A percentile compares a stretch with the other conserved stretches of the same genome.
These are phyloP conservation scores for Cosmia trapezina DNA, from an alignment of 2,888 invertebrate genomes.

Conservation along the genomic window DNA sequence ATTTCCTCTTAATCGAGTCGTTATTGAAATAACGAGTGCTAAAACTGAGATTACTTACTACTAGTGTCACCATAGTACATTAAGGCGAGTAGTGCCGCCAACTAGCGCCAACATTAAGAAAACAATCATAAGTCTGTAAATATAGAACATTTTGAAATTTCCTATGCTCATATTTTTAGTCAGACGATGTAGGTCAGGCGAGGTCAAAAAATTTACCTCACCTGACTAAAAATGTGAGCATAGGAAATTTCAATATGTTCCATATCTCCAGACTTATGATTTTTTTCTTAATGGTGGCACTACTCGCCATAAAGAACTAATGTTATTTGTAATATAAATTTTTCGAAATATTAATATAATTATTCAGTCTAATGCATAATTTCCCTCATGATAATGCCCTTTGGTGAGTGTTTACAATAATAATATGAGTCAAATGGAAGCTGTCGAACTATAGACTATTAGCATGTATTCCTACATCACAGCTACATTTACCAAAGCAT, in stretches of 20 bases:
- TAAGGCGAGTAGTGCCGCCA: no score
- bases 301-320: not conserved
- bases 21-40: not conserved
- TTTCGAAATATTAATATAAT: not conserved
- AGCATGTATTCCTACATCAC: conserved; percentile 3
- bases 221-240: no score
- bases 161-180: no score
- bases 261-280: no score
- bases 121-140: no score
- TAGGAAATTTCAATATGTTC: no score
- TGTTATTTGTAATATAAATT: not conserved
- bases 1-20: not conserved
- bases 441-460: conserved; percentile 13
- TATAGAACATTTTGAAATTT: no score
- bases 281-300: no score
- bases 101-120: no score
- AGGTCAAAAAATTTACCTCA: no score
- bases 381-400: conserved; percentile 18
- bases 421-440: conserved; percentile 5
- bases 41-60: not conserved
- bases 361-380: conserved; percentile 32
- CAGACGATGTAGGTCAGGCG: no score
- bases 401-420: conserved; percentile 12
- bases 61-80: not conserved
- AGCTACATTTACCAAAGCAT: conserved; percentile 25